These are phyloP conservation scores for Amphiduros pacificus DNA, from an alignment of 2,888 invertebrate genomes.

Conservation along the genomic window DNA sequence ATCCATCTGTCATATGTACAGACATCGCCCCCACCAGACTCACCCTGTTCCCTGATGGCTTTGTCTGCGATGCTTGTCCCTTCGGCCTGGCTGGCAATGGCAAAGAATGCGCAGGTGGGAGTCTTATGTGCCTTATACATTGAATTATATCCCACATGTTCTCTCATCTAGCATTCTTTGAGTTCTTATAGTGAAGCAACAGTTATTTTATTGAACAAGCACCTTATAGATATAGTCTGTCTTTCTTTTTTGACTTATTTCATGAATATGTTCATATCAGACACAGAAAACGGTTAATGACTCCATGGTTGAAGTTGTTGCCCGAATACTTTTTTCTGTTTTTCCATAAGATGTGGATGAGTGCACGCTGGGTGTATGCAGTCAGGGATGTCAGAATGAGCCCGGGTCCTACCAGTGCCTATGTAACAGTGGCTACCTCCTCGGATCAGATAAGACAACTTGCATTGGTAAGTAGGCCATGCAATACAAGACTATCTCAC, in stretches of 20 bases:
- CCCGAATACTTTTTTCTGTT: no score
- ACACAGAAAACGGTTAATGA: no score
- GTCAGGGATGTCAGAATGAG: constrained; percentile 12
- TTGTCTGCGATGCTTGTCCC: constrained; percentile 18
- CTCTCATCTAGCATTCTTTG: no score
- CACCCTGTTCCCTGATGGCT: constrained; percentile 1
- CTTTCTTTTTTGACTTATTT: no score
- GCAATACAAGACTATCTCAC: no score
- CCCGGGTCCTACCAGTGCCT: constrained; percentile 13
- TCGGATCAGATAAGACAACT: constrained; percentile 3
- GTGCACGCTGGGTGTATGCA: constrained; percentile 5
- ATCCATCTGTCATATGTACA: not conserved
- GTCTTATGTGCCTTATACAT: not conserved
- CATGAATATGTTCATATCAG: no score
- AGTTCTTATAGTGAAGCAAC: no score
- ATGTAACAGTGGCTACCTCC: constrained; percentile 13
- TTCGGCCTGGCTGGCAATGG: constrained; percentile 17
- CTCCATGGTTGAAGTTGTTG: no score
- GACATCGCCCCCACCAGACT: not conserved
- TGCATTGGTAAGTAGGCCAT: constrained; percentile 12
- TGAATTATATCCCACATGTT: no score
- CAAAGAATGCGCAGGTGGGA: constrained; percentile 8
- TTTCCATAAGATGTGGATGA: constrained; percentile 14
- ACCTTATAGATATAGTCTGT: no score
- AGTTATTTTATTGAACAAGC: no score